Percentiles rank a stretch among this genome's conserved stretches.
Evolutionary conservation across 1,140 invertebrate genomes (phyloP).

Genomic region (Nephotettix cincticeps): DNA sequence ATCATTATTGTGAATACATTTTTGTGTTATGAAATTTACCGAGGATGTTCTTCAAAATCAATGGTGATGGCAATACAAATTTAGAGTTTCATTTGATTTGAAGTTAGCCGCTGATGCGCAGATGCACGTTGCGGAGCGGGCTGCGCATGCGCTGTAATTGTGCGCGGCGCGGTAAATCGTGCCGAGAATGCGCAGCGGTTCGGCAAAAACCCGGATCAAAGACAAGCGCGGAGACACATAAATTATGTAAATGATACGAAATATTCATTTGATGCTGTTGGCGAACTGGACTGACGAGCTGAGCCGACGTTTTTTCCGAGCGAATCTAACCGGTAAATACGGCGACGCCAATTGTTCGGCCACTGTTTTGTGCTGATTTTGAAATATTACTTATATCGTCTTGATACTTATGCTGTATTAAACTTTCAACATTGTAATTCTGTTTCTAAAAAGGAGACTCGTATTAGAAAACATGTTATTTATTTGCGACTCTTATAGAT

Average conservation of each 20-base stretch:
- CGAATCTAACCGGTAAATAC: slow-evolving; percentile 1
- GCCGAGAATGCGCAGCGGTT: slow-evolving; percentile 6
- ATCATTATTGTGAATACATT: too few species aligned
- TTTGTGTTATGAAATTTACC: too few species aligned
- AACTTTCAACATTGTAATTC: too few species aligned
- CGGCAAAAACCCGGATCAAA: slow-evolving; percentile 17
- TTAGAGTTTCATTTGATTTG: too few species aligned
- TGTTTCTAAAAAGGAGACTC: too few species aligned
- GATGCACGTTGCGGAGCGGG: too few species aligned
- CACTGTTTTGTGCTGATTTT: not conserved
- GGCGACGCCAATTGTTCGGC: not conserved
- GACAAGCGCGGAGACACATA: slow-evolving; percentile 17
- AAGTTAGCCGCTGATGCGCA: too few species aligned
- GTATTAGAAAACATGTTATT: too few species aligned
- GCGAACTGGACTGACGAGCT: slow-evolving; percentile 9
- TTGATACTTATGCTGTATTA: not conserved
- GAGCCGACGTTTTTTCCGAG: not conserved
- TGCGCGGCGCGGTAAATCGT: slow-evolving; percentile 9
- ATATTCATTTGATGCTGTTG: slow-evolving; percentile 20
- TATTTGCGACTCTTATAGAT: too few species aligned
- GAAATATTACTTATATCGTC: not conserved
- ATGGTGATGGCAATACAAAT: too few species aligned
- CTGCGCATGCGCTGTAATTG: too few species aligned
- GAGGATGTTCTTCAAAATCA: too few species aligned
- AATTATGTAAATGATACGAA: slow-evolving; percentile 23